Base-by-base conservation (phyloP, 2,888 invertebrate species). In the Pollenia griseotomentosa region DNA sequence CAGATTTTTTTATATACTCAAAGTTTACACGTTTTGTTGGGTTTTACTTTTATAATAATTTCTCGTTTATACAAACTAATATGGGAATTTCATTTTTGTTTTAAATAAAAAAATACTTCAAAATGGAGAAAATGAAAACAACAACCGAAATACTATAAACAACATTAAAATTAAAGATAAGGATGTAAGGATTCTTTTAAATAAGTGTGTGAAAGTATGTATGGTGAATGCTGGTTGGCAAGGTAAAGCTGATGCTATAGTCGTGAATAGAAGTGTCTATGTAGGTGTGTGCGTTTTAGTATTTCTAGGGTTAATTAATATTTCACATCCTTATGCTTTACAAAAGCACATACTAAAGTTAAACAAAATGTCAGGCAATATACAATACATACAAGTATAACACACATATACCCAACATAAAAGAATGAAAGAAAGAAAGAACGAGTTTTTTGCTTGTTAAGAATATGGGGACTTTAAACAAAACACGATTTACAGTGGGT, bases 281-380 rank as follows among this genome's bases (percentile, higher is more conserved):
- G 57, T n/a, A 53, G 59, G n/a, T 33, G 19, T 44, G 23, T 73
- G 10, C 46, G 63, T n/a, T 23, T 42, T 44, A 53, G 33, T 71
- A 44, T 63, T 63, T 44, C 80, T 71, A 63, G 79, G 86, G 83
- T 86, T 86, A 86, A 86, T 86, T 86, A 86, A 86, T 83, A 83
- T 83, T 86, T 83, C 70, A 75, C 75, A 79, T 65, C 19, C 68
- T 71, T 63, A 59, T 74, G 19, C 59, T 40, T 2, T 40, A 63
- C 51, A 66, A 55, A 63, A 53, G 51, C 48, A 51, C 51, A 53
- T 12, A 61, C 66, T 46, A 19, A 83, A 51, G 14, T 16, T 61
- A 78, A 42, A 23, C 33, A 40, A 3, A 33, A 59, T 59, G 59
- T 3, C 8, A 19, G 57, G 16, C 5, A 19, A 66, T 44, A 9